Percentiles rank a stretch among this genome's conserved stretches.
Evolutionary conservation across 2,888 invertebrate species (phyloP).

Genomic region (Eupithecia inturbata): DNA sequence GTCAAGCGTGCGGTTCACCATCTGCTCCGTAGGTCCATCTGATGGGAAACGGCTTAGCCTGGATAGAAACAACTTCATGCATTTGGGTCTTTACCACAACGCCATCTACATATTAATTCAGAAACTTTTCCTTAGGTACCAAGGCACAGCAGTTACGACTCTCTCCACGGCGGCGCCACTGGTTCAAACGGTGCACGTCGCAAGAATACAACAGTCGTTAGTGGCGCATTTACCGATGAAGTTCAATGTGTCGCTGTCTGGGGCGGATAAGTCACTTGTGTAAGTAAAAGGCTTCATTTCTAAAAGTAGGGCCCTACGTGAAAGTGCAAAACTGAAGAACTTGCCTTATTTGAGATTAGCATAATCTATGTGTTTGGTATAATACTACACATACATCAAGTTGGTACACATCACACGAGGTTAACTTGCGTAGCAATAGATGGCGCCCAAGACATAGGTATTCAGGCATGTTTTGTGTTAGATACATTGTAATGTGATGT

Average conservation of each 20-base stretch:
- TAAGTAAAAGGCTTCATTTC: conserved; percentile 50
- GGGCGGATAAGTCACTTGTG: conserved; percentile 60
- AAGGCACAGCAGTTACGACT: conserved; percentile 72
- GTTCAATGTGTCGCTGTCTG: conserved; percentile 67
- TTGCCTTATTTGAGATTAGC: conserved; percentile 21
- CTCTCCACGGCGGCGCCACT: conserved; percentile 85
- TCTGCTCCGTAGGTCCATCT: too few relatives aligned
- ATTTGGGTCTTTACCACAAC: too few relatives aligned
- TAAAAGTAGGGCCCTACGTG: not conserved
- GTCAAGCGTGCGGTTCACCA: too few relatives aligned
- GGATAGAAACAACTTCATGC: too few relatives aligned
- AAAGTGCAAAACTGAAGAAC: not conserved
- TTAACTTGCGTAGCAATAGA: not conserved
- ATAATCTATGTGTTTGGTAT: not conserved
- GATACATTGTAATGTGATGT: too few relatives aligned
- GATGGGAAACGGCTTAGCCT: too few relatives aligned
- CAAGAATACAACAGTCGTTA: conserved; percentile 87
- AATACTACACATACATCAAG: too few relatives aligned
- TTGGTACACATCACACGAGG: too few relatives aligned
- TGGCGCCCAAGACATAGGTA: not conserved
- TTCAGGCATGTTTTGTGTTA: too few relatives aligned
- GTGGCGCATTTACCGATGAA: conserved; percentile 87
- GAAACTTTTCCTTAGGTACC: conserved; percentile 59
- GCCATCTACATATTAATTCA: not conserved
- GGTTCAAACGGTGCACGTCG: conserved; percentile 86